Evolutionary conservation across 1,140 invertebrate genomes (phyloP), one percentile per base, ranked within the genome.

Genomic region (Bombus cullumanus): DNA sequence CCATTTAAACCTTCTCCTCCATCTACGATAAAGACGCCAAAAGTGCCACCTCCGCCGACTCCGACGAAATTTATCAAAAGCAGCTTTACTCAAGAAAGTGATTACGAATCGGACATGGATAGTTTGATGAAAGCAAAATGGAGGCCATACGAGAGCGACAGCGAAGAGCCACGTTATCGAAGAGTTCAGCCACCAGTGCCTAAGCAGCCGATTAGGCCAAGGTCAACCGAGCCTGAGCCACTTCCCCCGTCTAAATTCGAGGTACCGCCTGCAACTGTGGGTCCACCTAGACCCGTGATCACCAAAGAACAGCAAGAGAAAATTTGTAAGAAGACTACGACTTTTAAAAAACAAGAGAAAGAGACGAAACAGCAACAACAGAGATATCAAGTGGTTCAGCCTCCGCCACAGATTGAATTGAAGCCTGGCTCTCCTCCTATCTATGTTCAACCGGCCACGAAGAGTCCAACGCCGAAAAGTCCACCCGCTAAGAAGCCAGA

Each of bases 31-130:
- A 84, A 93, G 88, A 83, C 90, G 81, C 85, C 90, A 64, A 95
- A 92, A 69, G 89, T 93, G 13, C 94, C 95, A 22, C 96, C 96
- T 25, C 95, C 96, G 3, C 95, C 96, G 1, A 94, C 95, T 34
- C 97, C 97, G 15, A 95, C 95, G 0, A 97, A 97, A 89, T 97
- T 97, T 90, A 93, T 96, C 0, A 96, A 96, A 89, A 96, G 96
- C 37, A 95, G 95, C 64, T 95, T 96, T 84, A 87, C 91, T 18
- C 92, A 91, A 28, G 97, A 97, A 87, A 97, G 97, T 86, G 97
- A 97, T 87, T 97, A 97, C 89, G 97, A 97, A 92, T 97, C 97
- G 89, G 97, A 97, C 94, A 94, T 96, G 68, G 97, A 97, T 87
- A 92, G 94, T 75, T 92, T 95, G 0, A 12, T 86, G 25, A 93